Evolutionary conservation across 1,140 invertebrate genomes (phyloP).

Genomic region (Bombus cullumanus): DNA sequence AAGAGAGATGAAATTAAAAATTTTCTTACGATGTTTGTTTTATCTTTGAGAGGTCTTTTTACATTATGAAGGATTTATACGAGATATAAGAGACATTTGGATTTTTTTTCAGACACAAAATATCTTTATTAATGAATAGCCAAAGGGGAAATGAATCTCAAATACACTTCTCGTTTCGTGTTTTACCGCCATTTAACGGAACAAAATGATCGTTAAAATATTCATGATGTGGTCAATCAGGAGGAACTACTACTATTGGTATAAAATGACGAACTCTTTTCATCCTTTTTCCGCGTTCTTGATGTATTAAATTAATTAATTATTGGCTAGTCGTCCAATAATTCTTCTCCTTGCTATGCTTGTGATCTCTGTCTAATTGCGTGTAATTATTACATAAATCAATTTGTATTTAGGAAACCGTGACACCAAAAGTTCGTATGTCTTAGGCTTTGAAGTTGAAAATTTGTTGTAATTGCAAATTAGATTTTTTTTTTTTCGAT

Average conservation of each 20-base stretch:
- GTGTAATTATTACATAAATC: no score
- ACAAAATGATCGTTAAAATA: not conserved
- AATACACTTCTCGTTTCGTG: not conserved
- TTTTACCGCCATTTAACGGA: not conserved
- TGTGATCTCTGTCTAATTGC: no score
- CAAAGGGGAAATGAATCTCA: not conserved
- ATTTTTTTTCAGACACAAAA: not conserved
- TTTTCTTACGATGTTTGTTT: no score
- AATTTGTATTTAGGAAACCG: no score
- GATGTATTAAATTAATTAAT: no score
- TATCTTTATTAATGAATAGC: not conserved
- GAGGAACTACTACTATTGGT: not conserved
- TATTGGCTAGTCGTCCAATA: no score
- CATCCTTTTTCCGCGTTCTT: no score
- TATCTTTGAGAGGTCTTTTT: accelerated
- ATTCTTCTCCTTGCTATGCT: no score
- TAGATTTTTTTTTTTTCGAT: no score
- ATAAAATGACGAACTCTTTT: not conserved
- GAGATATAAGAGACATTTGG: not conserved
- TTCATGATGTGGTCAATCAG: not conserved
- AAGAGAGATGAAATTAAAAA: not conserved
- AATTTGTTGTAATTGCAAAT: no score
- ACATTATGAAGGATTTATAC: not conserved
- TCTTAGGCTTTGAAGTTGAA: no score
- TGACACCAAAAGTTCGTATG: no score